Evolutionary conservation across 2,113 vertebrate species (phyloP).

Genomic region (Hemiscyllium ocellatum): DNA sequence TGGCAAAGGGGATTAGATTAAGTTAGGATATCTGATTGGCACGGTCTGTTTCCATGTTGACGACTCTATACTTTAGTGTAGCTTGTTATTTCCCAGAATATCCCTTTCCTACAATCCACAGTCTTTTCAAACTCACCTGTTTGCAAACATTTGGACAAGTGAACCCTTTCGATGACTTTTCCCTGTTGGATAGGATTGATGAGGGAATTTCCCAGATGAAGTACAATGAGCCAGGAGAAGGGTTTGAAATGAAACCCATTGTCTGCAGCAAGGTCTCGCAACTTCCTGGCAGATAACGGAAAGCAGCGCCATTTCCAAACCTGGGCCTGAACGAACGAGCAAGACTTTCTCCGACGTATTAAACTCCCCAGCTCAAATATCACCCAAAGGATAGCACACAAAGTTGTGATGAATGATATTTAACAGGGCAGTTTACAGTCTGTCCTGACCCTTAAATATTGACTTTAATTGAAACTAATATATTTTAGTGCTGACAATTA

Average conservation of each 20-base stretch:
- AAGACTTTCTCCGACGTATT: neutral
- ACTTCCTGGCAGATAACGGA: neutral
- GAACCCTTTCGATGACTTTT: neutral
- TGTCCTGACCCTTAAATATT: neutral
- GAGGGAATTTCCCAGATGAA: neutral
- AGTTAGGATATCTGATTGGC: too few relatives aligned
- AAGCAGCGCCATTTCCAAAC: too few relatives aligned
- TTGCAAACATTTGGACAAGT: neutral
- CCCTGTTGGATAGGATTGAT: neutral
- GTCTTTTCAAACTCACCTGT: neutral
- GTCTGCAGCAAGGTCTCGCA: neutral
- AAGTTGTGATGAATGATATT: constrained; percentile 1
- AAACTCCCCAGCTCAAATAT: neutral
- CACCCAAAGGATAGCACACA: neutral
- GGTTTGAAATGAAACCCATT: neutral
- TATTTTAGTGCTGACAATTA: constrained; percentile 26
- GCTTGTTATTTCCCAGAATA: neutral
- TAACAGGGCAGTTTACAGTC: neutral
- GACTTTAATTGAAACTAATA: constrained; percentile 23
- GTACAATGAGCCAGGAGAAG: neutral
- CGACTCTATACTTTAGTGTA: too few relatives aligned
- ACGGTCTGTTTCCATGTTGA: too few relatives aligned
- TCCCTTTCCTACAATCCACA: neutral
- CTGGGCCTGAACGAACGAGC: neutral
- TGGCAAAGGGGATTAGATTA: too few relatives aligned